Conservation (phyloP, 2,888 invertebrate genomes). For the Noctua fimbriata region DNA sequence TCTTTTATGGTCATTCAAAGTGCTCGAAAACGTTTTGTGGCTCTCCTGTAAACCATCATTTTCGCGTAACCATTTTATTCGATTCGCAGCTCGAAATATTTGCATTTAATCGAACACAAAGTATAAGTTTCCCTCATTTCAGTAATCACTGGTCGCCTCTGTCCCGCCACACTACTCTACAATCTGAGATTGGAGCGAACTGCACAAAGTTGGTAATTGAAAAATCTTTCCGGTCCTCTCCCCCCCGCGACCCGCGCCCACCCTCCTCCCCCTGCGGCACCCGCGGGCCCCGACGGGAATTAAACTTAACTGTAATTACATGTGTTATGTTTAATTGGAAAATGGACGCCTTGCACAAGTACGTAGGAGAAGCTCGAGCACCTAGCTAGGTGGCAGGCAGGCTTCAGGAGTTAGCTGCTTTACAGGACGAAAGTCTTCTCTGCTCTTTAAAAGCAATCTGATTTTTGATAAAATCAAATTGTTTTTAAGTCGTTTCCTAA, state of each 20-base stretch:
- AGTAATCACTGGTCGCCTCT: conserved; percentile 29
- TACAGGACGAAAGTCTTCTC: background rate
- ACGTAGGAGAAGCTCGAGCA: background rate
- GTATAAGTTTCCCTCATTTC: too few relatives aligned
- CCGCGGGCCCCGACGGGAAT: conserved; percentile 62
- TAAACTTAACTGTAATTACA: conserved; percentile 76
- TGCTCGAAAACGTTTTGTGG: background rate
- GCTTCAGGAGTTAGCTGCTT: background rate
- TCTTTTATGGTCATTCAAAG: background rate
- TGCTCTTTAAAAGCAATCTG: background rate
- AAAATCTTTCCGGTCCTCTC: conserved; percentile 84
- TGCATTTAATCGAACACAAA: background rate
- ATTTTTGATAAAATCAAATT: background rate
- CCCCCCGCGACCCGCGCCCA: conserved; percentile 49
- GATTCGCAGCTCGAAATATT: background rate
- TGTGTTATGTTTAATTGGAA: conserved; percentile 69
- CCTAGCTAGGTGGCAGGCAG: background rate
- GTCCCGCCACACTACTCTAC: conserved; percentile 72
- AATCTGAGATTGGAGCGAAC: conserved; percentile 84
- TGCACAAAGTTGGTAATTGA: conserved; percentile 89
- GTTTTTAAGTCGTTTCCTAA: background rate
- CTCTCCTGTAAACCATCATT: background rate
- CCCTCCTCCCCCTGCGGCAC: conserved; percentile 35
- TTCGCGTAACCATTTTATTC: background rate
- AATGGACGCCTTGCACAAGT: conserved; percentile 40